phyloP scores from a whole-genome alignment of 2,113 vertebrate species.

The Python bivittatus region DNA sequence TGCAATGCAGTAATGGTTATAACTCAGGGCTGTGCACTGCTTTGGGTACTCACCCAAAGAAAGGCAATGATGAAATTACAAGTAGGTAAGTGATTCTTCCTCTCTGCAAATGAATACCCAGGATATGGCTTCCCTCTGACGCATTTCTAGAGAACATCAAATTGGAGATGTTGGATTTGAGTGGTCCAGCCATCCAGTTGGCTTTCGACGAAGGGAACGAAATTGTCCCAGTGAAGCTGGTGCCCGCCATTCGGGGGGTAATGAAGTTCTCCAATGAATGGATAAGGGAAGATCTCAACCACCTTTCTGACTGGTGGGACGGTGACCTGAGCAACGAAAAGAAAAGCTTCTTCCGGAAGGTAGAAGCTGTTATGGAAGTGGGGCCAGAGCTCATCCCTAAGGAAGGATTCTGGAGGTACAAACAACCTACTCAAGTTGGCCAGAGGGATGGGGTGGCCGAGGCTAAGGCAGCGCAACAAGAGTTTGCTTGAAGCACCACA shows the following conservation, averaged over 20 bases:
- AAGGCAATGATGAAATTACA: not conserved
- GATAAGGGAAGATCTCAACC: conserved; percentile 12
- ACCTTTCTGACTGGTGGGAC: conserved; percentile 26
- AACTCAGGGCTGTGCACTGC: rapidly evolving
- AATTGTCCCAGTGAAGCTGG: not conserved
- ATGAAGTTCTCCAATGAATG: conserved; percentile 13
- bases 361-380: not conserved
- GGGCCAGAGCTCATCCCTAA: conserved; percentile 13
- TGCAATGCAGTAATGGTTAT: not conserved
- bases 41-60: not conserved
- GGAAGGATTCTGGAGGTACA: conserved; percentile 31
- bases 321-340: not conserved
- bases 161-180: not conserved
- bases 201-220: not conserved
- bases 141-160: not conserved
- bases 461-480: not conserved
- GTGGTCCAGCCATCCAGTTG: not conserved
- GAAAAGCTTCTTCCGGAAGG: not conserved
- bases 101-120: not conserved
- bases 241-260: not conserved
- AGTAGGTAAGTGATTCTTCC: not conserved
- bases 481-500: not conserved
- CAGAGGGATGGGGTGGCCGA: not conserved
- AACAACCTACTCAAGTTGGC: not conserved
- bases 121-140: not conserved